Evolutionary conservation across 2,888 invertebrate genomes (phyloP).

Genomic region (Endotricha flammealis): DNA sequence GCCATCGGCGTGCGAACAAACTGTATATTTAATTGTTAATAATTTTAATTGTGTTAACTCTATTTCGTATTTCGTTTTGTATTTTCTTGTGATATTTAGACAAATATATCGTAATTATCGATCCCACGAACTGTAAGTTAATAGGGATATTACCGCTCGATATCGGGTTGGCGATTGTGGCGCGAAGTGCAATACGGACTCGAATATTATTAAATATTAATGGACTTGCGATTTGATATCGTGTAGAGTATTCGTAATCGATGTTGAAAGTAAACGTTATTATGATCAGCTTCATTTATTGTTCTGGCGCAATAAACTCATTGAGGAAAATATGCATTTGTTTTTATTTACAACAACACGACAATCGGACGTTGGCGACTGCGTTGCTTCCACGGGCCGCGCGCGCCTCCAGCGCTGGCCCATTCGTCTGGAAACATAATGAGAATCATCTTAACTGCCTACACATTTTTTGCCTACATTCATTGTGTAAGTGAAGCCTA

Average conservation of each 20-base stretch:
- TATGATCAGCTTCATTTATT: constrained; percentile 77
- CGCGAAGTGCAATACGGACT: constrained; percentile 73
- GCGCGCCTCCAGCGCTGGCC: background rate
- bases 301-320: constrained; percentile 77
- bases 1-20: constrained; percentile 45
- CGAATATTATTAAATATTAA: constrained; percentile 69
- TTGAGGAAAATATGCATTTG: constrained; percentile 64
- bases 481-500: constrained; percentile 20
- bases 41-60: constrained; percentile 75
- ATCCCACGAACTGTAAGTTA: constrained; percentile 76
- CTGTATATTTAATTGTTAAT: constrained; percentile 75
- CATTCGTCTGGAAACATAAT: constrained; percentile 35
- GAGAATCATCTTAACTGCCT: constrained; percentile 21
- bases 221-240: constrained; percentile 62
- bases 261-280: constrained; percentile 79
- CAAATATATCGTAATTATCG: constrained; percentile 71
- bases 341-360: constrained; percentile 62
- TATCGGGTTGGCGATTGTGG: constrained; percentile 58
- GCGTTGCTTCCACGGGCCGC: too few species aligned
- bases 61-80: constrained; percentile 77
- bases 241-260: constrained; percentile 75
- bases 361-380: constrained; percentile 38
- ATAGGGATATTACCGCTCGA: constrained; percentile 65
- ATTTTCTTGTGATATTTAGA: constrained; percentile 79
- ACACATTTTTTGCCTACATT: constrained; percentile 10